Percentiles rank a stretch among this genome's conserved stretches.
These are phyloP conservation scores for Drosophila longiperda DNA, from an alignment of 2,888 invertebrate species.

Conservation along the genomic window DNA sequence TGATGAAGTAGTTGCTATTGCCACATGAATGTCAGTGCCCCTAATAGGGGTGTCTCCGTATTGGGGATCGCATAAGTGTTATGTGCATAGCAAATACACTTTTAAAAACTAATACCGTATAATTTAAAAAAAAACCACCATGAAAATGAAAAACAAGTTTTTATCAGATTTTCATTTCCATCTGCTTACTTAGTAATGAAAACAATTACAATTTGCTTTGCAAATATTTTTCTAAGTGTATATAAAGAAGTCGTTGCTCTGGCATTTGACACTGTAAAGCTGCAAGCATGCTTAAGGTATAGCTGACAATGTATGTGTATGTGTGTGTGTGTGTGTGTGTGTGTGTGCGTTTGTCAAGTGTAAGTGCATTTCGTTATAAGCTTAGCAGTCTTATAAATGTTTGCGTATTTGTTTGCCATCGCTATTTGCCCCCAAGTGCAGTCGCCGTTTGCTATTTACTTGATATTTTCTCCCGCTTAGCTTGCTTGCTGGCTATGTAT, in stretches of 20 bases:
- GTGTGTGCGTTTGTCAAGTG: conserved; percentile 51
- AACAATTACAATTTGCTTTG: no score
- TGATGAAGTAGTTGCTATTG: conserved; percentile 24
- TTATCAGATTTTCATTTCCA: not conserved
- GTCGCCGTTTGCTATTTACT: conserved; percentile 68
- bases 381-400: conserved; percentile 79
- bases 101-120: not conserved
- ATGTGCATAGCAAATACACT: conserved; percentile 10
- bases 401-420: conserved; percentile 75
- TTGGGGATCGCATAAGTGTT: conserved; percentile 36
- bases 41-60: conserved; percentile 1
- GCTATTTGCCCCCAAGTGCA: conserved; percentile 60
- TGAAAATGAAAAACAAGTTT: not conserved
- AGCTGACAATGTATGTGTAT: conserved; percentile 18
- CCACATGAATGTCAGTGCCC: conserved; percentile 59
- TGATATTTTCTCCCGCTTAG: conserved; percentile 61
- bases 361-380: conserved; percentile 80
- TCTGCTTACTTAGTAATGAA: not conserved
- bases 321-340: conserved; percentile 2
- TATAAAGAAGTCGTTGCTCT: conserved; percentile 22
- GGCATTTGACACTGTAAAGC: conserved; percentile 57
- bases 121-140: not conserved
- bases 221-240: not conserved
- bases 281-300: conserved; percentile 42
- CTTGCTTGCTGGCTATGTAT: conserved; percentile 2